Conservation (phyloP, 2,888 invertebrate genomes). For the Crematogaster levior region DNA sequence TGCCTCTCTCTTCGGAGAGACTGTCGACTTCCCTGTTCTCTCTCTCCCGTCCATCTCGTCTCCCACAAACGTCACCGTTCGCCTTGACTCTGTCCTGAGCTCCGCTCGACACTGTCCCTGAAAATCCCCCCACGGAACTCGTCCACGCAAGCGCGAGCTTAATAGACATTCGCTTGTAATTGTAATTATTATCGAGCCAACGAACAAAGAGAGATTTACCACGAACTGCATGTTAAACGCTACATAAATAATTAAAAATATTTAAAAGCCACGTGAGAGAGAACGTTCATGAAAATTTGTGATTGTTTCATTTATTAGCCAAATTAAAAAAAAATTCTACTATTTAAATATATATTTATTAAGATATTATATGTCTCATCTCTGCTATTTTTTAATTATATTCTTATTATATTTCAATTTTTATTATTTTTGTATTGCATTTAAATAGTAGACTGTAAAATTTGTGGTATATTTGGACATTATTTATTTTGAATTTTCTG, state of each 20-base stretch:
- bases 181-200: constrained; percentile 27
- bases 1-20: constrained; percentile 40
- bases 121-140: constrained; percentile 63
- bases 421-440: no score
- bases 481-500: not conserved
- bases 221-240: not conserved
- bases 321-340: not conserved
- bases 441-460: not conserved
- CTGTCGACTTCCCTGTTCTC: constrained; percentile 31
- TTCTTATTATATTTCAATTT: no score
- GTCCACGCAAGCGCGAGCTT: constrained; percentile 45
- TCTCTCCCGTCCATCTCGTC: constrained; percentile 6
- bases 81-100: constrained; percentile 54
- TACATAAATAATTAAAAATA: not conserved
- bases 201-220: not conserved
- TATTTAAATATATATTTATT: not conserved
- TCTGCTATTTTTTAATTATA: not conserved
- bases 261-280: not conserved
- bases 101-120: constrained; percentile 58
- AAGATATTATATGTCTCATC: not conserved
- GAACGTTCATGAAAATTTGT: not conserved
- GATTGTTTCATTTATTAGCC: not conserved
- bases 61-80: constrained; percentile 38
- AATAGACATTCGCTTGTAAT: constrained; percentile 38
- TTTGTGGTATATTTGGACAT: not conserved